Base-by-base conservation (phyloP, 2,888 invertebrate genomes). In the Hypomecis punctinalis region DNA sequence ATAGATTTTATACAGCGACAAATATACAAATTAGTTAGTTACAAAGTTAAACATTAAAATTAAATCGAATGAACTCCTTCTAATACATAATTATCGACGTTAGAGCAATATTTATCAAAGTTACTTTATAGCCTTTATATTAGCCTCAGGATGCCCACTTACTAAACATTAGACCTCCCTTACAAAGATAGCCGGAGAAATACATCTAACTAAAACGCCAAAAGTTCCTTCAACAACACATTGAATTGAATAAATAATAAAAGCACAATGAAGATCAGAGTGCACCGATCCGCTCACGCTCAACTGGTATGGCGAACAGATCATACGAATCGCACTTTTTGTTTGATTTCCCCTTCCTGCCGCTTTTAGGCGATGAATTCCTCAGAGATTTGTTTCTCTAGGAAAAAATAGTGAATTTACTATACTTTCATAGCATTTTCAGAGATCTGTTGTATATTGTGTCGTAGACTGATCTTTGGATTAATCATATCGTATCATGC, bases 361-460 rank as follows among this genome's bases (percentile, higher is more conserved):
- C 46, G 37, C 51, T 63, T 53, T 62, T 46, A 62, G 33, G 33
- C 42, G 63, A 48, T 63, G 52, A 59, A 39, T 11, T n/a, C 54
- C 45, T 39, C 6, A 0, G 53, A 42, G 47, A 47, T 0, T 40
- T 10, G 6, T 45, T 43, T 48, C 42, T 39, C 23, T 39, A 6
- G 47, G n/a, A 47, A 56, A 23, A 56, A 40, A 33, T 33, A 47
- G 39, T 46, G n/a, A 5, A 5, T 47, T 47, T 33, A 10, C 4
- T 39, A n/a, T 33, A 5, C 13, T 7, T 45, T 45, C 13, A 5
- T 10, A 13, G 33, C 0, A 5, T 36, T 33, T 40, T 42, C 10
- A n/a, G 42, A 6, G 40, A n/a, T 6, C n/a, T 37, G 39, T 5
- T 4, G 11, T 23, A 23, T 3, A 23, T 23, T 23, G 3, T 23